Base-by-base conservation (phyloP, 2,113 vertebrate species). In the Brachypodius melanocephalos region DNA sequence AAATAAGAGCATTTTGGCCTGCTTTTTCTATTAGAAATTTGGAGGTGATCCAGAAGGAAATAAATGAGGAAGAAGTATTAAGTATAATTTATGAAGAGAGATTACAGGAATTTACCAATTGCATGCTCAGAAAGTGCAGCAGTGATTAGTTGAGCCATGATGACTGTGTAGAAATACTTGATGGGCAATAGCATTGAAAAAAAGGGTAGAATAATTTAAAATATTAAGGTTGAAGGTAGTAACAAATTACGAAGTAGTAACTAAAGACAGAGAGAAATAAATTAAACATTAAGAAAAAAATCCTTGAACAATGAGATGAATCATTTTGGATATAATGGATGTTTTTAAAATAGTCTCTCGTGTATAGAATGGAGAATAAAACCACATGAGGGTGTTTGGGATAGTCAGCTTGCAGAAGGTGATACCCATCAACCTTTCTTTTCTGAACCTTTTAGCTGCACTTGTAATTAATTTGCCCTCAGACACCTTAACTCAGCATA, bases 91-190 rank as follows among this genome's bases (percentile, higher is more conserved):
- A 96, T 91, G 85, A 95, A 96, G 80, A 94, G 74, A 79, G 48
- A 96, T 95, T 94, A 95, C 93, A 95, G 91, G 89, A 95, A 90
- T 94, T 95, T 84, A 87, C 89, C 88, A 95, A 74, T 69, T 95
- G 69, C 75, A 88, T 69, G 58, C 93, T 90, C 76, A 66, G 73
- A 94, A 93, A 91, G 63, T 95, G 54, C 63, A 90, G 61, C 61
- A 78, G 66, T 91, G 72, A 78, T 96, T 90, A 86, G 77, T 85
- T 63, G 85, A 92, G 82, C 71, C 17, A 9, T 59, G 89, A 80
- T 95, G 79, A 85, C 84, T 83, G 21, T 5, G 17, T 52, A 85
- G 87, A 69, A 95, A 87, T 88, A 59, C 74, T 91, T 77, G 80
- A 75, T 51, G 62, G 87, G 73, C 40, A 88, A 94, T 80, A 94